Conservation (phyloP, 2,888 invertebrate species). For the Abrostola triplasia region DNA sequence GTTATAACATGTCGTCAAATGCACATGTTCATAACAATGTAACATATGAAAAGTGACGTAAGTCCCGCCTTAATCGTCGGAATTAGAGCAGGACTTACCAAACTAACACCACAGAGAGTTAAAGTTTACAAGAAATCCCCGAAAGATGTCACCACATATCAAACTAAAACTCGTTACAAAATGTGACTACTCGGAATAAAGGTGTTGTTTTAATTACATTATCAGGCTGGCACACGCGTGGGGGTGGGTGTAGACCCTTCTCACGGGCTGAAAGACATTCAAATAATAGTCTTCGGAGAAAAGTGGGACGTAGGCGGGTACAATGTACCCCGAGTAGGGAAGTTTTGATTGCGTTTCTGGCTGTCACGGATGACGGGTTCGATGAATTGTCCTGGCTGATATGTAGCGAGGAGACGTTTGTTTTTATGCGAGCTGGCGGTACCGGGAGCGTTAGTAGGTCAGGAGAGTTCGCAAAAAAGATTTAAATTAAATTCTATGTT, state of each 20-base stretch:
- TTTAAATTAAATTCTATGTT: neutral
- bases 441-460: slow-evolving; percentile 38
- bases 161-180: slow-evolving; percentile 74
- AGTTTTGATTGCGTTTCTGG: slow-evolving; percentile 84
- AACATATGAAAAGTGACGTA: neutral
- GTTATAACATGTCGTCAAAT: neutral
- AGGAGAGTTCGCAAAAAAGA: slow-evolving; percentile 1
- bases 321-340: slow-evolving; percentile 63
- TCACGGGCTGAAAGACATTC: slow-evolving; percentile 87
- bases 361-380: slow-evolving; percentile 80
- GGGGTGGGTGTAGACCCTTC: slow-evolving; percentile 80
- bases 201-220: slow-evolving; percentile 89
- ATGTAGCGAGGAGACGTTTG: slow-evolving; percentile 54
- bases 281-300: slow-evolving; percentile 86
- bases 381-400: slow-evolving; percentile 70
- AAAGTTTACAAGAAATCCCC: slow-evolving; percentile 53
- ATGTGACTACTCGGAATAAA: slow-evolving; percentile 81
- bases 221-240: slow-evolving; percentile 85
- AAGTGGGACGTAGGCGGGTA: slow-evolving; percentile 66
- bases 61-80: slow-evolving; percentile 22
- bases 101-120: slow-evolving; percentile 43
- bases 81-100: slow-evolving; percentile 17
- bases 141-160: slow-evolving; percentile 62
- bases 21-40: neutral
- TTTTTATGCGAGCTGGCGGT: slow-evolving; percentile 58